Evolutionary conservation across 2,797 vertebrate genomes (phyloP), one percentile per base, ranked within the genome.

Genomic region (Oceanodroma leucorhoa): DNA sequence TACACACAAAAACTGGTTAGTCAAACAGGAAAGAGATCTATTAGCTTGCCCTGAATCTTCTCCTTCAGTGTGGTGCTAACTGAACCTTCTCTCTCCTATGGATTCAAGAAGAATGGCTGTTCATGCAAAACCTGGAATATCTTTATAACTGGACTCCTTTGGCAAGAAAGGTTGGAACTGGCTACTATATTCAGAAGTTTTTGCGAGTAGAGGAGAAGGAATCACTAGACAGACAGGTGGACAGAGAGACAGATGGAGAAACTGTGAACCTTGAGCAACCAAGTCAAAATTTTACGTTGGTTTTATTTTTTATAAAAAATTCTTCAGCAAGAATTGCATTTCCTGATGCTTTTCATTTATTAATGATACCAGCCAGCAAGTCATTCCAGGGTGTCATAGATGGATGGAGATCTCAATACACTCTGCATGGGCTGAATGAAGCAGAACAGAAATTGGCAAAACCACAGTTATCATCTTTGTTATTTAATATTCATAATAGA

Each of bases 401-500:
- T 88, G 90, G 48, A 61, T 96, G 81, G 54, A 92, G 55, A 91
- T 64, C 80, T 93, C 81, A 83, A 77, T 89, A 65, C 3, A 60
- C 34, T 84, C 71, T 75, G 75, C 81, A 71, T 78, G 30, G 32
- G 60, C 48, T 78, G 93, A 96, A 88, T 86, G 91, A 90, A 91
- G 91, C 79, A 87, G 87, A 96, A 81, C 26, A 93, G 67, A 93
- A 94, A 87, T 34, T 73, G 78, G 87, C 75, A 94, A 94, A 90
- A 85, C 1, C 57, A 54, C 41, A 24, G 45, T 89, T 95, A 94
- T 93, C 91, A 93, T 45, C 30, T 53, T 58, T 83, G 36, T 73
- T 95, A 83, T 85, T 92, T 95, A 95, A 91, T 94, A 93, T 89
- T 89, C 82, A 85, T 80, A 89, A 77, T 48, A 69, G 4, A 80